Base-by-base conservation (phyloP, 2,113 vertebrate genomes). In the Kryptolebias marmoratus region DNA sequence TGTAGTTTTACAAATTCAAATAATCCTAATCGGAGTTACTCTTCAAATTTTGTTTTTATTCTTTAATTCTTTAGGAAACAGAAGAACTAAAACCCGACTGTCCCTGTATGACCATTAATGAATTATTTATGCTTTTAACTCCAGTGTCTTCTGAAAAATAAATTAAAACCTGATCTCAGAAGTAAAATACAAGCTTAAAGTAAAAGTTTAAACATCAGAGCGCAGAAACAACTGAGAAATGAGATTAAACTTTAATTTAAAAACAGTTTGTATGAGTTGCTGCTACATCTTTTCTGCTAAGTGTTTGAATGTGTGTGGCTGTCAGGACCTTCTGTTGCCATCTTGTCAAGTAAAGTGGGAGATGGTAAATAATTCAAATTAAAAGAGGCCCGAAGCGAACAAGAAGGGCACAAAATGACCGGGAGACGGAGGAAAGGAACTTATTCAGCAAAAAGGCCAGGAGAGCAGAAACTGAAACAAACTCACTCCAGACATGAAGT, bases 321-420 rank as follows among this genome's bases (percentile, higher is more conserved):
- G 73, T 69, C 79, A 0, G 28, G n/a, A 16, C 27, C 3, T 16
- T 11, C 6, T 45, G 0, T 57, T 55, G 68, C 54, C n/a, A 65
- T 32, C 57, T 15, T 5, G 59, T 60, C 18, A 44, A 65, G 66
- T 60, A 81, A 78, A 84, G 68, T 73, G 69, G 52, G 39, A 69
- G 11, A 47, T 64, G 52, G 50, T 88, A 54, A 88, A 90, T 90
- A 82, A 88, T 88, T 88, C 0, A 90, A 53, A 68, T 12, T 9
- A n/a, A 73, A 58, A 67, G 55, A 80, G 50, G 53, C 4, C 0
- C 18, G 49, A 62, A 10, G 13, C 16, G 14, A 18, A 30, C 16
- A 0, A 15, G 74, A 30, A 32, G 3, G 0, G 10, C 7, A 57
- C 32, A 31, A 64, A 63, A 59, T 45, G 60, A 59, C 54, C 27